phyloP scores from a whole-genome alignment of 1,140 invertebrate genomes.

The Diabrotica undecimpunctata region DNA sequence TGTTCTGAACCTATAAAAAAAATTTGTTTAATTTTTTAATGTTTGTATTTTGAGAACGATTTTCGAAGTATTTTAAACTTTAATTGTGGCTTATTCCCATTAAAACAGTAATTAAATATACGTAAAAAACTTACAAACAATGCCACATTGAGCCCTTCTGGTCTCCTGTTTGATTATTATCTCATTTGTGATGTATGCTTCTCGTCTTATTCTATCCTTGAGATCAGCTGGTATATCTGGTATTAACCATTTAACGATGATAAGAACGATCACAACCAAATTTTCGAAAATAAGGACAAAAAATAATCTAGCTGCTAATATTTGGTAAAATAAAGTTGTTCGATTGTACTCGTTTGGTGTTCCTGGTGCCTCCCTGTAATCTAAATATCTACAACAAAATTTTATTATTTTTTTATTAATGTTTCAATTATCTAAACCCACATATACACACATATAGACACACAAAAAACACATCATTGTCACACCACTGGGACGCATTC shows the following conservation, averaged over 20 bases:
- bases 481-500: no score
- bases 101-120: no score
- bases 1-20: no score
- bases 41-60: no score
- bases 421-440: no score
- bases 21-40: no score
- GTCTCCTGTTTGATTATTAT: constrained; percentile 82
- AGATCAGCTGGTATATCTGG: constrained; percentile 79
- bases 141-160: constrained; percentile 50
- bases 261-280: constrained; percentile 77
- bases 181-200: constrained; percentile 85
- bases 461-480: no score
- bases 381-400: constrained; percentile 70
- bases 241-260: constrained; percentile 80
- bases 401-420: no score
- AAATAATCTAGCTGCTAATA: constrained; percentile 81
- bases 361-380: constrained; percentile 75
- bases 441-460: no score
- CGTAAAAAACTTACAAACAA: constrained; percentile 23
- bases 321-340: constrained; percentile 82
- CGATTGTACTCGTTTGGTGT: constrained; percentile 63
- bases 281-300: constrained; percentile 96
- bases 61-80: no score
- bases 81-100: no score
- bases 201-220: constrained; percentile 74